These are phyloP conservation scores for Melanotaenia parkinsoni DNA, from an alignment of 2,797 vertebrate species.

Conservation along the genomic window DNA sequence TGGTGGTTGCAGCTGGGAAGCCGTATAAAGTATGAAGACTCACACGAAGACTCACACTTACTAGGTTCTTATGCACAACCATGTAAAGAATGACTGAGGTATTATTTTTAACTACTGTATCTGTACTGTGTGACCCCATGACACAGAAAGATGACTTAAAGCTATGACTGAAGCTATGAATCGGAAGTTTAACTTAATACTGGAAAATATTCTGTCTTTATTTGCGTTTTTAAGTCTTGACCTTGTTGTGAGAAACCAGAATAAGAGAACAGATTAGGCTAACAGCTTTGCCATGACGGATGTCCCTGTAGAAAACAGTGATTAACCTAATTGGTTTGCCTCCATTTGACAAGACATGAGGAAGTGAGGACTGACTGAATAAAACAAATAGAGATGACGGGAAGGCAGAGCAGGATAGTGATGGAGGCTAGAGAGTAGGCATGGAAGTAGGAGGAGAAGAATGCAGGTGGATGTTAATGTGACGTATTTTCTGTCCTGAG, in stretches of 20 bases:
- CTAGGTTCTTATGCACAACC: conserved; percentile 15
- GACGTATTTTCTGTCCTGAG: conserved; percentile 29
- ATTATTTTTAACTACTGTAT: conserved; percentile 39
- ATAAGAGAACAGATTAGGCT: not conserved
- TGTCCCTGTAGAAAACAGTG: conserved; percentile 8
- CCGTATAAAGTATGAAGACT: conserved; percentile 10
- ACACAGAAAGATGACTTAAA: not conserved
- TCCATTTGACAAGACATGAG: conserved; percentile 11
- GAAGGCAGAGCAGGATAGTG: not conserved
- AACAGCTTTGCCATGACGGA: conserved; percentile 9
- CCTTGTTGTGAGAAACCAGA: not conserved
- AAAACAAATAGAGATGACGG: conserved; percentile 7
- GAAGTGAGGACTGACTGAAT: conserved; percentile 18
- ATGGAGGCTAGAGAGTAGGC: conserved; percentile 9
- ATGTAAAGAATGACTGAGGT: conserved; percentile 29
- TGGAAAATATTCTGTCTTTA: conserved; percentile 1
- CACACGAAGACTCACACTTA: conserved; percentile 20
- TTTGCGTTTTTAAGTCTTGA: not conserved
- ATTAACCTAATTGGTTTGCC: conserved; percentile 31
- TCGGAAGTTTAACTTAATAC: not conserved
- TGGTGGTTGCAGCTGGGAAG: conserved; percentile 15
- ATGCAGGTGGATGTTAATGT: conserved; percentile 22
- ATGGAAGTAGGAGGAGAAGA: not conserved
- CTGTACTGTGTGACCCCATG: not conserved
- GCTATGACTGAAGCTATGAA: not conserved